These are phyloP conservation scores for Neotoma lepida DNA, from an alignment of 2,113 vertebrate species.

Conservation along the genomic window DNA sequence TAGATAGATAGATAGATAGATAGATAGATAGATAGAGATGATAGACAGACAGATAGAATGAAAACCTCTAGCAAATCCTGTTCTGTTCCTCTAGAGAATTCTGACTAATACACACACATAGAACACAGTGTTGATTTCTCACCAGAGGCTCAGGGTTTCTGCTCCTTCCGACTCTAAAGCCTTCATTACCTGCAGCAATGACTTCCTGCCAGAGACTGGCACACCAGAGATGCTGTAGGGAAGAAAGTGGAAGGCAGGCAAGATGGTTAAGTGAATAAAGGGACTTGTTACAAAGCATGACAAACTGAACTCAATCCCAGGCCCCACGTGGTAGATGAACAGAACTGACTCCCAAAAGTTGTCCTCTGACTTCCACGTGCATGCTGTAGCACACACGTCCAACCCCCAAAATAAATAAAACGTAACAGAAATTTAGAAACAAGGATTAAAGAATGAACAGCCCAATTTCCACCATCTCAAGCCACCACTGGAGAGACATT, in stretches of 20 bases:
- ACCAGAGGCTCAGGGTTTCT: neutral
- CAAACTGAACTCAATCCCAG: neutral
- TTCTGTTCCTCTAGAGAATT: neutral
- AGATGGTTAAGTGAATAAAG: neutral
- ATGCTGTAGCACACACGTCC: neutral
- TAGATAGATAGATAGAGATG: too few species aligned
- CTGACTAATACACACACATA: neutral
- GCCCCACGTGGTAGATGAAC: too few species aligned
- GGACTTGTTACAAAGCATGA: neutral
- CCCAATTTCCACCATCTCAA: neutral
- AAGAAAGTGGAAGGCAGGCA: neutral
- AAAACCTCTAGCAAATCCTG: neutral
- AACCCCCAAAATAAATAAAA: neutral
- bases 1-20: too few species aligned
- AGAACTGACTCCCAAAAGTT: neutral
- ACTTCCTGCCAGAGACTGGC: neutral
- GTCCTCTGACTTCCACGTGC: neutral
- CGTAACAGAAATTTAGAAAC: neutral
- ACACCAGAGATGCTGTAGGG: neutral
- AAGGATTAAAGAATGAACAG: neutral
- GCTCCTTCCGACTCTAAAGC: neutral
- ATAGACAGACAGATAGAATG: neutral
- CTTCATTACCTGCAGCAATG: rapidly evolving
- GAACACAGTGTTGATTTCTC: neutral
- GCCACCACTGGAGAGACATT: neutral